Evolutionary conservation across 2,888 invertebrate genomes (phyloP).

Genomic region (Cylindroiulus punctatus): DNA sequence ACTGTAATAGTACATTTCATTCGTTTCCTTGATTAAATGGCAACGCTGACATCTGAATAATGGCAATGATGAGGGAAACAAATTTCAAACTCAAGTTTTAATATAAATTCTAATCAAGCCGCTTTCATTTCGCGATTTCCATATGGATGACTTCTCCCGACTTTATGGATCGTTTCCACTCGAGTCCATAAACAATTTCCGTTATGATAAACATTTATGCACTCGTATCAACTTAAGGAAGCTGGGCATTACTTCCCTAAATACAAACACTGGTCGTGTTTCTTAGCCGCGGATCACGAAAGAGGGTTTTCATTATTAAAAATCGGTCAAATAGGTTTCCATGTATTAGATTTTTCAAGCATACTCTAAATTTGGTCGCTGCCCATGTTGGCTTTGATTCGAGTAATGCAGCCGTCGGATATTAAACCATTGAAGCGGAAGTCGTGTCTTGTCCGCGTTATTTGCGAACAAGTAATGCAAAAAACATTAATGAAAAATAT

Average conservation of each 20-base stretch:
- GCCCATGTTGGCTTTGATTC: background rate
- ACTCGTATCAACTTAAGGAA: background rate
- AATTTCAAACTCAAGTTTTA: slow-evolving; percentile 4
- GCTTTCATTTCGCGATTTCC: slow-evolving; percentile 25
- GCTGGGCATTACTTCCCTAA: background rate
- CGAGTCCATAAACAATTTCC: slow-evolving; percentile 15
- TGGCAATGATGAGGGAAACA: background rate
- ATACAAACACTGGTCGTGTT: background rate
- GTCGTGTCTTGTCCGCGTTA: background rate
- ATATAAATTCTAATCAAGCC: slow-evolving; percentile 43
- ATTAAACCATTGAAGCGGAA: background rate
- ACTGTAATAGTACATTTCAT: background rate
- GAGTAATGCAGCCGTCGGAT: background rate
- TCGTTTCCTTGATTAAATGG: background rate
- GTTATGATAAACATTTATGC: slow-evolving; percentile 19
- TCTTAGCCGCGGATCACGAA: background rate
- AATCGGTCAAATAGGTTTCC: background rate
- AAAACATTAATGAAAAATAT: background rate
- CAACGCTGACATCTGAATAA: background rate
- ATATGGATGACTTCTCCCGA: slow-evolving; percentile 30
- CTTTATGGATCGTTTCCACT: slow-evolving; percentile 17
- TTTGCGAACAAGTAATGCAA: background rate
- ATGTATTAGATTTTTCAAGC: background rate
- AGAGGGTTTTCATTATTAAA: slow-evolving; percentile 1
- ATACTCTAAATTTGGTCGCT: background rate